These are phyloP conservation scores for Channa argus DNA, from an alignment of 2,113 vertebrate genomes.

Conservation along the genomic window DNA sequence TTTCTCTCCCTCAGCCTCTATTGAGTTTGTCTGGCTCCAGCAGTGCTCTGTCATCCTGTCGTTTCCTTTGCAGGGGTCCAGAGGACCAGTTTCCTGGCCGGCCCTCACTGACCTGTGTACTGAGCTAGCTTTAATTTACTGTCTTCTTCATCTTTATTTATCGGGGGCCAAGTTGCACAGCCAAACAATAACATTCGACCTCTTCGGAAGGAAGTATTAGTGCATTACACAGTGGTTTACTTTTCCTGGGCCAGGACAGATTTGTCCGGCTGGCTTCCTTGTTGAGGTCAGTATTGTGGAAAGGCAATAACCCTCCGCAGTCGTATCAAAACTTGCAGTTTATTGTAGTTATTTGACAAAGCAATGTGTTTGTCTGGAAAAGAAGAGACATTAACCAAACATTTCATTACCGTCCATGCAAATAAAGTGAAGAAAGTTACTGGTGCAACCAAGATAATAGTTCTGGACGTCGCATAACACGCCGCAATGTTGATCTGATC, in stretches of 20 bases:
- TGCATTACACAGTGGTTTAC: constrained; percentile 66
- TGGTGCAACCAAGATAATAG: constrained; percentile 10
- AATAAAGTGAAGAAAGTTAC: constrained; percentile 33
- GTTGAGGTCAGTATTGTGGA: constrained; percentile 20
- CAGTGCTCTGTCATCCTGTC: constrained; percentile 41
- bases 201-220: constrained; percentile 61
- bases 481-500: constrained; percentile 22
- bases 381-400: constrained; percentile 10
- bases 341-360: constrained; percentile 19
- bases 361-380: constrained; percentile 23
- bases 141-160: constrained; percentile 60
- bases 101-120: constrained; percentile 32
- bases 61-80: constrained; percentile 27
- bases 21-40: constrained; percentile 51
- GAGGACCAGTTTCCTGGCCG: constrained; percentile 5
- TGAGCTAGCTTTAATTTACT: constrained; percentile 49
- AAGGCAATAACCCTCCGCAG: background rate
- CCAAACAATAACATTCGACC: constrained; percentile 56
- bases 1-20: constrained; percentile 21
- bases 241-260: constrained; percentile 51
- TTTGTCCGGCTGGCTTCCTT: constrained; percentile 30
- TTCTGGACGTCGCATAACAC: constrained; percentile 1
- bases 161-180: constrained; percentile 40
- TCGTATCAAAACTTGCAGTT: constrained; percentile 10
- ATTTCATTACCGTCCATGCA: background rate